A percentile compares a stretch with the other conserved stretches of the same genome.
Conservation (phyloP, 2,888 invertebrate species). For the Camponotus fellah region DNA sequence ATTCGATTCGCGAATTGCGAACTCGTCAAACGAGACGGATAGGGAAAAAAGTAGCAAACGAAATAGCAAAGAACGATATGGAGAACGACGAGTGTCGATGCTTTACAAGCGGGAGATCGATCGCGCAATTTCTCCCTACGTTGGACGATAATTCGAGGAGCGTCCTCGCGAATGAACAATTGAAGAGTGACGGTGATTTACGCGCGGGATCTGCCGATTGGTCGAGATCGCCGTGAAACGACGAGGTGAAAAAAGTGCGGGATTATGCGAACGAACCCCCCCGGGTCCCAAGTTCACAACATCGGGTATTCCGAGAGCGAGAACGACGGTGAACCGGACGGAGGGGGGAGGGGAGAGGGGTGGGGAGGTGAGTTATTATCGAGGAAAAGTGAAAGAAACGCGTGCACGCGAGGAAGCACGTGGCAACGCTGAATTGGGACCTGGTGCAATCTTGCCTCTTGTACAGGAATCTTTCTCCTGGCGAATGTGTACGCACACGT, state of each 20-base stretch:
- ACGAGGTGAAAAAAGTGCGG: background rate
- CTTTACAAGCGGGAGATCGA: constrained; percentile 55
- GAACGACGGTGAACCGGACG: constrained; percentile 74
- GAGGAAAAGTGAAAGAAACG: constrained; percentile 32
- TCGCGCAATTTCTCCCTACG: constrained; percentile 17
- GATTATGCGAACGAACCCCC: background rate
- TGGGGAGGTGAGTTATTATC: background rate
- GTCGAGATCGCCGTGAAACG: background rate
- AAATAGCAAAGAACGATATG: constrained; percentile 67
- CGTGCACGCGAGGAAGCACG: background rate
- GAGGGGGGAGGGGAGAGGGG: background rate
- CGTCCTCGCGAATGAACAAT: constrained; percentile 4
- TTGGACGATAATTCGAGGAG: constrained; percentile 23
- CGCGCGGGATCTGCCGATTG: constrained; percentile 24
- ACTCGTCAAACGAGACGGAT: background rate
- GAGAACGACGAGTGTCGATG: constrained; percentile 74
- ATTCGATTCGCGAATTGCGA: background rate
- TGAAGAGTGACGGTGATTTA: constrained; percentile 17
- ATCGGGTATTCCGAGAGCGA: constrained; percentile 79
- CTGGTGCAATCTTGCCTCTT: background rate
- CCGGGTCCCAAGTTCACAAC: constrained; percentile 76
- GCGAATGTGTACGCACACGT: constrained; percentile 3
- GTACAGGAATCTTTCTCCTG: constrained; percentile 15
- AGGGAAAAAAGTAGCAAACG: constrained; percentile 31
- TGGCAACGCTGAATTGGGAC: constrained; percentile 24